Conservation (phyloP, 2,888 invertebrate species). For the Rhorus exstirpatorius region DNA sequence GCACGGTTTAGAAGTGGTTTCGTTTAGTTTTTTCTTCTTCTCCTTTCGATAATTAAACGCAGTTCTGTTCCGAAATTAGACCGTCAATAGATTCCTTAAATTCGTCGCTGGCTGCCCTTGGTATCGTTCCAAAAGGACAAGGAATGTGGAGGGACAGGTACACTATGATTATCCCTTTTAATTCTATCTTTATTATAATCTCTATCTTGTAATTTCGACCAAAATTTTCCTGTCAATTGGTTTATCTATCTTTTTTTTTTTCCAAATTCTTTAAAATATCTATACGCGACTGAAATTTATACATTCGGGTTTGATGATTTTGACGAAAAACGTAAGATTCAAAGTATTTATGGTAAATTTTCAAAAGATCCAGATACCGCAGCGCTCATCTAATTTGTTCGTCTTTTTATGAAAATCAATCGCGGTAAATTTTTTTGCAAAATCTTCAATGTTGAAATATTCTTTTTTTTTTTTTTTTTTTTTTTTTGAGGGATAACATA, state of each 20-base stretch:
- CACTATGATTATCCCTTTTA: conserved; percentile 80
- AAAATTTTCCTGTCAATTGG: conserved; percentile 61
- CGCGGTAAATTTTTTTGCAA: too few relatives aligned
- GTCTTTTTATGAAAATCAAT: too few relatives aligned
- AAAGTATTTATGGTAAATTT: too few relatives aligned
- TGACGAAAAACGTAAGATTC: neutral
- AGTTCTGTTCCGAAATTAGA: conserved; percentile 85
- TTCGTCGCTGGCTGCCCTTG: conserved; percentile 86
- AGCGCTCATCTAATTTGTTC: too few relatives aligned
- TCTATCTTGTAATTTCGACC: conserved; percentile 46
- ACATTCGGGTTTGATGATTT: neutral
- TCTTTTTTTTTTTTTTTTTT: conserved; percentile 17
- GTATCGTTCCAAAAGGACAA: conserved; percentile 85
- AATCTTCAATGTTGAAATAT: neutral
- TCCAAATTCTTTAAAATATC: conserved; percentile 38
- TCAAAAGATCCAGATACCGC: too few relatives aligned
- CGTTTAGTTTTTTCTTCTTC: conserved; percentile 38
- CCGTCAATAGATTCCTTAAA: conserved; percentile 85
- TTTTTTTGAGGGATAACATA: too few relatives aligned
- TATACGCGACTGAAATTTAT: neutral
- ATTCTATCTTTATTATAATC: conserved; percentile 70
- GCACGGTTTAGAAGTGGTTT: conserved; percentile 79
- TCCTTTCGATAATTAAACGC: conserved; percentile 79
- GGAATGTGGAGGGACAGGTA: conserved; percentile 87
- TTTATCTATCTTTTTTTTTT: conserved; percentile 31